Evolutionary conservation across 2,113 vertebrate genomes (phyloP).

Genomic region (Anthoscopus minutus): DNA sequence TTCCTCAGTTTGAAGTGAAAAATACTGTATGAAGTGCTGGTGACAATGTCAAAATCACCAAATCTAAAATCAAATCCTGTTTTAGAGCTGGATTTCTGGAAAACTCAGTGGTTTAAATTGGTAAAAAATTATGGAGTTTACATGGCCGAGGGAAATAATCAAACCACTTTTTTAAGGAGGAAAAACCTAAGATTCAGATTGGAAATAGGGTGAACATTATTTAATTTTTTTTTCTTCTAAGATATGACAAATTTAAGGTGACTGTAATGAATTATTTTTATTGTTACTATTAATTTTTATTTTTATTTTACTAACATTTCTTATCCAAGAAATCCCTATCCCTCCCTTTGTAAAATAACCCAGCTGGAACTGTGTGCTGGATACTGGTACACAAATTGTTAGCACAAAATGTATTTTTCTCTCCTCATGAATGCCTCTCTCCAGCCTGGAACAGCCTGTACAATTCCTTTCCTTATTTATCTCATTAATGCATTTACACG

Average conservation of each 20-base stretch:
- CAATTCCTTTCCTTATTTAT: not conserved
- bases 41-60: not conserved
- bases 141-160: not conserved
- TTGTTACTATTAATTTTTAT: not conserved
- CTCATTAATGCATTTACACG: not conserved
- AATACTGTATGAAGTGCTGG: not conserved
- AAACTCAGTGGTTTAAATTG: not conserved
- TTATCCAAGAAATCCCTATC: not conserved
- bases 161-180: not conserved
- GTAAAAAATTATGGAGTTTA: not conserved
- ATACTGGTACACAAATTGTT: not conserved
- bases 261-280: not conserved
- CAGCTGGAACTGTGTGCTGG: conserved; percentile 3
- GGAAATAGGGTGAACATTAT: not conserved
- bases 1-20: not conserved
- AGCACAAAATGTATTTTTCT: not conserved
- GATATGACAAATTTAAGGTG: not conserved
- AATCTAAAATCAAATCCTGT: not conserved
- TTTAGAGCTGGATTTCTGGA: not conserved
- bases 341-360: not conserved
- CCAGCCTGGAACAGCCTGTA: conserved; percentile 17
- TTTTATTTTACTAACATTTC: not conserved
- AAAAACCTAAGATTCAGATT: not conserved
- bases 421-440: not conserved
- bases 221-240: not conserved